Percentiles rank a stretch among this genome's conserved stretches.
phyloP scores from a whole-genome alignment of 2,888 invertebrate species.

The Penaeus monodon region DNA sequence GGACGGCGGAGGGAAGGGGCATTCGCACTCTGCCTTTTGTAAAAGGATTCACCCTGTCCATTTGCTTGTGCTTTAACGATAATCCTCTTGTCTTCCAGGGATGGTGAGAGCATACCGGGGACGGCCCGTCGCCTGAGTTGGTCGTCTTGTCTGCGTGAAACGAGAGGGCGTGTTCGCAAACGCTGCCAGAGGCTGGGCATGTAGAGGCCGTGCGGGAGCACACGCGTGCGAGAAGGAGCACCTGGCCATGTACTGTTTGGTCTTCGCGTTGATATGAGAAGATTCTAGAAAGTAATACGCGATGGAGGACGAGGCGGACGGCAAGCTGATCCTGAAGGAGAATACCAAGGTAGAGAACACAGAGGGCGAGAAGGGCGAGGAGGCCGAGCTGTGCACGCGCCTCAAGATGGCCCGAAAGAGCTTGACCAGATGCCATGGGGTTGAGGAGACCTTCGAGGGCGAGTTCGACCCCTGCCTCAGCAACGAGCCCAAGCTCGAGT shows the following conservation, averaged over 20 bases:
- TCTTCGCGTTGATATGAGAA: too few relatives aligned
- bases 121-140: neutral
- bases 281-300: neutral
- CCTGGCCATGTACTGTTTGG: neutral
- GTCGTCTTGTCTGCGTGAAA: too few relatives aligned
- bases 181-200: neutral
- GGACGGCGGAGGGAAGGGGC: neutral
- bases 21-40: too few relatives aligned
- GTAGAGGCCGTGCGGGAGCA: neutral
- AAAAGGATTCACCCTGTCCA: too few relatives aligned
- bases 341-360: conserved; percentile 20
- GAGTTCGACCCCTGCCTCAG: conserved; percentile 35
- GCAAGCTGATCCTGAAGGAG: conserved; percentile 35
- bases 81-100: neutral
- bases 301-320: conserved; percentile 47
- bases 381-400: conserved; percentile 48
- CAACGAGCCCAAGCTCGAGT: neutral
- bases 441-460: conserved; percentile 31
- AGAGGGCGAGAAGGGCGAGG: conserved; percentile 28
- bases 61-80: too few relatives aligned
- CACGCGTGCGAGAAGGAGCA: neutral
- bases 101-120: neutral
- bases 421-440: conserved; percentile 50
- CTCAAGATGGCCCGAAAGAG: conserved; percentile 60
- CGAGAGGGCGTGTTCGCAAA: neutral